Evolutionary conservation across 1,140 invertebrate species (phyloP), one percentile per base, ranked within the genome.

Genomic region (Pectinophora gossypiella): DNA sequence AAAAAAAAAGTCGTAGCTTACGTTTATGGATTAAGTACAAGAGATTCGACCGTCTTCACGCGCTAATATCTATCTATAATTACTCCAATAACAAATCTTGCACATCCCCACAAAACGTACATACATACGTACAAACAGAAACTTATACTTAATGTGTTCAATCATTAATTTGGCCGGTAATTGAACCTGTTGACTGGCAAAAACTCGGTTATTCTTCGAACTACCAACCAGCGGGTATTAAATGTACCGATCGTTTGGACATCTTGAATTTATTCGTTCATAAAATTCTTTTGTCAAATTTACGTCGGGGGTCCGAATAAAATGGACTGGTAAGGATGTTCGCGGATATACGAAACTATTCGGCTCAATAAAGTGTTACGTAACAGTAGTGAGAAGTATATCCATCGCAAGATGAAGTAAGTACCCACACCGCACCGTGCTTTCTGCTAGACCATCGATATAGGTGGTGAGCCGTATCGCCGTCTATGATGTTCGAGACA

Each of bases 141-240:
- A n/a, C n/a, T n/a, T n/a, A n/a, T n/a, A n/a, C n/a, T n/a, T n/a
- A 84, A 75, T 79, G 76, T 79, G 74, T 75, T 80, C 76, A 84
- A 85, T 85, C 80, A 78, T 86, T 86, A 86, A 86, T 84, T 84
- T 84, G 53, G 72, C 62, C 68, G 64, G 76, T 85, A 85, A 85
- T 85, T 85, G 82, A 83, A 84, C 71, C 62, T 66, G 66, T 40
- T 40, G n/a, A n/a, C 13, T 15, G 1, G 60, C 72, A 83, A 86
- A 86, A 86, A 86, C 59, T 51, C 62, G 53, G 59, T 67, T 68
- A 71, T 85, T 85, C 82, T 62, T 56, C 73, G 80, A 85, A 85
- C 60, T 54, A 43, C 10, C n/a, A 40, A n/a, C n/a, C n/a, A 27
- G 23, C 5, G 5, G 23, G 36, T 6, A 40, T 18, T 16, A 40